Conservation (phyloP, 2,113 vertebrate species). For the Copsychus sechellarum region DNA sequence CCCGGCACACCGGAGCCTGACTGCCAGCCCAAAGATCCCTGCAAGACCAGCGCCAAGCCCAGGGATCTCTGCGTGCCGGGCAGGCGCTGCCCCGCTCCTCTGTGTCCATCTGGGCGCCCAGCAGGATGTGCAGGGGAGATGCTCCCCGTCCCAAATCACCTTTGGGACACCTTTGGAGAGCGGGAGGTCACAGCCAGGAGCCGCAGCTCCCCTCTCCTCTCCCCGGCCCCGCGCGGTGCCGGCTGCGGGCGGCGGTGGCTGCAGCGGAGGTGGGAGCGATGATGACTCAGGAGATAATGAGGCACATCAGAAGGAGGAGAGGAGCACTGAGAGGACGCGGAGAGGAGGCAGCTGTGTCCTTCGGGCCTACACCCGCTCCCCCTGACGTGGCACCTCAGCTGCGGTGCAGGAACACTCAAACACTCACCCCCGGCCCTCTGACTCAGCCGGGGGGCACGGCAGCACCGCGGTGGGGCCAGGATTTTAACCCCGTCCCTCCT, state of each 20-base stretch:
- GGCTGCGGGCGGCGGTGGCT: slow-evolving; percentile 44
- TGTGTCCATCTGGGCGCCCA: rapidly evolving
- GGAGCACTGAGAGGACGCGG: background rate
- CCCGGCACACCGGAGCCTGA: background rate
- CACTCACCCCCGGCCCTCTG: background rate
- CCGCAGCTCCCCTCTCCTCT: background rate
- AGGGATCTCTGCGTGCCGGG: background rate
- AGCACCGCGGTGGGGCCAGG: background rate
- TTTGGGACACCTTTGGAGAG: background rate
- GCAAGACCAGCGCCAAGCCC: background rate
- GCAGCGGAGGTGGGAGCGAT: slow-evolving; percentile 46
- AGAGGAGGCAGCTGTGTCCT: slow-evolving; percentile 40
- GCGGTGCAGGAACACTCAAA: background rate
- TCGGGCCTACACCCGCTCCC: slow-evolving; percentile 17
- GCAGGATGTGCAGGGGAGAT: background rate
- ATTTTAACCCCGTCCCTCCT: background rate
- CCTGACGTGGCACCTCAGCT: slow-evolving; percentile 12
- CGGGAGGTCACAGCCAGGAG: rapidly evolving
- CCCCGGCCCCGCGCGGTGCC: background rate
- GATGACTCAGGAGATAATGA: slow-evolving; percentile 58
- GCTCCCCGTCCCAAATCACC: rapidly evolving
- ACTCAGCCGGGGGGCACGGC: slow-evolving; percentile 24
- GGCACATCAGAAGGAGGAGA: slow-evolving; percentile 23
- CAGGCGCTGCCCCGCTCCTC: background rate
- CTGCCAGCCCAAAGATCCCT: background rate